Percentiles rank a stretch among this genome's conserved stretches.
These are phyloP conservation scores for Leptopilina syphax DNA, from an alignment of 2,888 invertebrate species.

Conservation along the genomic window DNA sequence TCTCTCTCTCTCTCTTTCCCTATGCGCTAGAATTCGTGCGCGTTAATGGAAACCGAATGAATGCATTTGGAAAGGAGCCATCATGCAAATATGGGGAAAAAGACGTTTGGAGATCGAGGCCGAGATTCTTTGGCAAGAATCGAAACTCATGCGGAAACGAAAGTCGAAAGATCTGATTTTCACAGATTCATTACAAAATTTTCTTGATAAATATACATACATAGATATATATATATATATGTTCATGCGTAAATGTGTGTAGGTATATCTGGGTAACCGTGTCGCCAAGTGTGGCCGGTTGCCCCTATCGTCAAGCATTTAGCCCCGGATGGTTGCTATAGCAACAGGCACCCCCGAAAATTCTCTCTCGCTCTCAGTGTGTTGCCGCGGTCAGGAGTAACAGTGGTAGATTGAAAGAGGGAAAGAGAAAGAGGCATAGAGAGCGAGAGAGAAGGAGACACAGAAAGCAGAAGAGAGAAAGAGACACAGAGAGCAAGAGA, in stretches of 20 bases:
- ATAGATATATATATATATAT: too few relatives aligned
- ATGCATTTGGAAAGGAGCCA: constrained; percentile 56
- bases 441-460: constrained; percentile 45
- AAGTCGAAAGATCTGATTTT: constrained; percentile 23
- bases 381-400: constrained; percentile 49
- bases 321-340: constrained; percentile 75
- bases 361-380: constrained; percentile 58
- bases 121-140: constrained; percentile 10
- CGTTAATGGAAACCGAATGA: constrained; percentile 47
- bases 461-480: constrained; percentile 45
- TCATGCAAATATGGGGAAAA: constrained; percentile 36
- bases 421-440: constrained; percentile 43
- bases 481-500: constrained; percentile 41
- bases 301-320: constrained; percentile 68
- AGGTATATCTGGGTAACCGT: constrained; percentile 58
- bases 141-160: background rate
- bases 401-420: constrained; percentile 46
- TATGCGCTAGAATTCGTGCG: constrained; percentile 28
- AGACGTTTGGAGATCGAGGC: background rate
- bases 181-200: constrained; percentile 24
- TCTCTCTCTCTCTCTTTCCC: background rate
- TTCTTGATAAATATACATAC: background rate
- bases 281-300: constrained; percentile 63
- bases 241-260: background rate
- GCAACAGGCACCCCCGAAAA: constrained; percentile 75